Conservation (phyloP, 92 coral and sea anemone species). For the Phenganax marumi region DNA sequence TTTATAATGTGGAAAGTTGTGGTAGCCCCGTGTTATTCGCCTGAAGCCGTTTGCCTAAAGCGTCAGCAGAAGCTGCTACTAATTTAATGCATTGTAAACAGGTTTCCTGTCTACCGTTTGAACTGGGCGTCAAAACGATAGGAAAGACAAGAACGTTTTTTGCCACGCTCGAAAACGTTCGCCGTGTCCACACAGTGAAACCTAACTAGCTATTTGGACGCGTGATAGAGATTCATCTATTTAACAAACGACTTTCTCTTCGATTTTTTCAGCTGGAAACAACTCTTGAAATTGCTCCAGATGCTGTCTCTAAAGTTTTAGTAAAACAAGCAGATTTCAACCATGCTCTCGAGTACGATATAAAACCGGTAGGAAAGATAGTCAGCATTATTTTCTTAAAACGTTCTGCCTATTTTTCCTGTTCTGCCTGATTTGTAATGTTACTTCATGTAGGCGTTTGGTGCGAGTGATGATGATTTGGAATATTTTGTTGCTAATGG, state of each 20-base stretch:
- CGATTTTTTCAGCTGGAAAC: slow-evolving; percentile 66
- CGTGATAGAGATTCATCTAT: neutral
- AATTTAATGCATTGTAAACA: too few relatives aligned
- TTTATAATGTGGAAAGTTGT: neutral
- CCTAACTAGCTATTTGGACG: neutral
- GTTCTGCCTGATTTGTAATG: neutral
- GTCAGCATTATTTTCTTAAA: neutral
- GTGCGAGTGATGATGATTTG: slow-evolving; percentile 91
- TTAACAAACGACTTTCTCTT: neutral
- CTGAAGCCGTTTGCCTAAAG: too few relatives aligned
- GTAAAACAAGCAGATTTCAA: slow-evolving; percentile 75
- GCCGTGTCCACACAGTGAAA: neutral
- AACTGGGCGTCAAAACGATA: too few relatives aligned
- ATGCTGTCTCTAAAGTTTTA: slow-evolving; percentile 75
- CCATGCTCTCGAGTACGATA: slow-evolving; percentile 90
- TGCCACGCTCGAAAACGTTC: too few relatives aligned
- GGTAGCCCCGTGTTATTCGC: neutral
- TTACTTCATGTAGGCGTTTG: slow-evolving; percentile 72
- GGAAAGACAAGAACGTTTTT: too few relatives aligned
- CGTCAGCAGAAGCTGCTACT: too few relatives aligned
- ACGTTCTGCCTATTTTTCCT: neutral
- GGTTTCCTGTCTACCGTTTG: too few relatives aligned
- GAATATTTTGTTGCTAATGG: slow-evolving; percentile 89
- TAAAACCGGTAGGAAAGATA: slow-evolving; percentile 71
- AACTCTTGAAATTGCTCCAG: slow-evolving; percentile 92